Base-by-base conservation (phyloP, 2,113 vertebrate genomes). In the Lynx canadensis region DNA sequence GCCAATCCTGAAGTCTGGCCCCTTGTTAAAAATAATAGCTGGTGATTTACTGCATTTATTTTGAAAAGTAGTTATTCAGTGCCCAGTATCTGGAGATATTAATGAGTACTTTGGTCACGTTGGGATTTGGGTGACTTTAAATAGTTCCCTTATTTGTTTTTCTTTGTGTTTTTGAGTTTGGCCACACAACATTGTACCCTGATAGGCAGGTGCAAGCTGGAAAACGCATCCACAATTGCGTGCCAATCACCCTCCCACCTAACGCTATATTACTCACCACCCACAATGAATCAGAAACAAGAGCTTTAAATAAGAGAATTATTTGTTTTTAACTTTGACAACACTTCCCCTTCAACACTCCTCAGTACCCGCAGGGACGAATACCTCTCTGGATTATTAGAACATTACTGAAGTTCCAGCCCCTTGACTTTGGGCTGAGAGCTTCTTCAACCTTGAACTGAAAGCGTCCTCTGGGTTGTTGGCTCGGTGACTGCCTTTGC, bases 11-110 rank as follows among this genome's bases (percentile, higher is more conserved):
- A 96, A 78, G 41, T 1, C 16, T 86, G 79, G 63, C 14, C 21
- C 73, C 29, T 92, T 94, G 65, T 92, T 84, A 36, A 76, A 93
- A 96, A 76, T 85, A 91, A 95, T 45, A 93, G 48, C 83, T 88
- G 16, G 48, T 95, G 57, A 95, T 92, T 96, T 96, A 69, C 19
- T 48, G 13, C 4, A n/a, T 80, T 92, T 92, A 86, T 94, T 97
- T 95, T 96, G 92, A 97, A 96, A 96, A 88, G 29, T 73, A 55
- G 33, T 95, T 96, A 82, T 90, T 97, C 71, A 79, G 65, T 88
- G 63, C 12, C 48, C 23, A 31, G 65, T 68, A 95, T 95, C 83
- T 93, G 73, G 78, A 93, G 78, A 94, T 94, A 80, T 83, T 97
- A 87, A 98, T 92, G 33, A 94, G 63, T 86, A 69, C 48, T 93